Base-by-base conservation (phyloP, 2,888 invertebrate genomes). In the Zygogramma bicolorata region DNA sequence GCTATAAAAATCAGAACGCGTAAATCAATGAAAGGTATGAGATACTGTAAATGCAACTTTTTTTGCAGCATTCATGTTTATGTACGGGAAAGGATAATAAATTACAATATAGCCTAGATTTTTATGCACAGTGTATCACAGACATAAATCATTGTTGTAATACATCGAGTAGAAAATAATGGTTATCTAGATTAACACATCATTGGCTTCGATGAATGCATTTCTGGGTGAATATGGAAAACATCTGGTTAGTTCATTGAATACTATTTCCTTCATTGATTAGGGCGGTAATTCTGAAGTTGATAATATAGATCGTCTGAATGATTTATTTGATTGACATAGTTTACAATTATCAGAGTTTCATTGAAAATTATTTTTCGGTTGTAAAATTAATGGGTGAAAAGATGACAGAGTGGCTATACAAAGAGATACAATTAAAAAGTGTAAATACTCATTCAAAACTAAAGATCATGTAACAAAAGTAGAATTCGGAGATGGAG, bases 1-100 rank as follows among this genome's bases (percentile, higher is more conserved):
- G 53, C 53, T n/a, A 53, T 53, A 27, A 53, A 46, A 53, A 53
- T 25, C n/a, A 53, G 53, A 53, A n/a, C 53, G 53, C 53, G 7
- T 53, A n/a, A 53, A 53, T 53, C 53, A 53, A 27, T 53, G 7
- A 53, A 53, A 27, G 53, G 27, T 53, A 53, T 27, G 53, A 53
- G 53, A 27, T 53, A 53, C 53, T 25, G 53, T 25, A 25, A 53
- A 53, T 27, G 18, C 53, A 53, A 25, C 53, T 53, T 53, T 53
- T 53, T 53, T 25, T 53, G 53, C 53, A 53, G 53, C 53, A n/a
- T 53, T 53, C 15, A 53, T 27, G 25, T 53, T 53, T 27, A 27
- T 53, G n/a, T 53, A 27, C n/a, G 13, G 53, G 27, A 13, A n/a
- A 7, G 53, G 1, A 53, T 53, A 22, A 53, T 53, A 53, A 53